These are phyloP conservation scores for Crossaster papposus DNA, from an alignment of 53 echinoderm and acorn worm genomes.

Conservation along the genomic window DNA sequence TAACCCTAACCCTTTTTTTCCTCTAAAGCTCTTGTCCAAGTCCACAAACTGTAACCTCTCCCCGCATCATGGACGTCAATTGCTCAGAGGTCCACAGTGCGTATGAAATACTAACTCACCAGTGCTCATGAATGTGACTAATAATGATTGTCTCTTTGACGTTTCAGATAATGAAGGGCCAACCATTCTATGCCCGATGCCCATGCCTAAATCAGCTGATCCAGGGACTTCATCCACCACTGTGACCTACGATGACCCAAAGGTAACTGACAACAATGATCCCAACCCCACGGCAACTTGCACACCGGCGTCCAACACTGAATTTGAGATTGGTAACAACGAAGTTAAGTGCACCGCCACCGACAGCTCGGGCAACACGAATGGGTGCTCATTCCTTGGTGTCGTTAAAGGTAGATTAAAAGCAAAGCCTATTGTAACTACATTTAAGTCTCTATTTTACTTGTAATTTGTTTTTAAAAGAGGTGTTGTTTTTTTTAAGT, in stretches of 20 bases:
- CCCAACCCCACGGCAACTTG: background rate
- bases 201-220: background rate
- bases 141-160: background rate
- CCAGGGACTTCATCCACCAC: background rate
- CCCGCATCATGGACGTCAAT: too few species aligned
- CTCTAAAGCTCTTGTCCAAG: too few species aligned
- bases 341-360: constrained; percentile 1
- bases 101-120: too few species aligned
- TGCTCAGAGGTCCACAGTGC: too few species aligned
- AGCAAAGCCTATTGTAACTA: too few species aligned
- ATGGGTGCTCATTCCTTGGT: background rate
- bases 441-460: too few species aligned
- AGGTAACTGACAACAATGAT: background rate
- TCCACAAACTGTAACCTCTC: too few species aligned
- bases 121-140: too few species aligned
- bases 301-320: background rate
- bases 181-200: background rate
- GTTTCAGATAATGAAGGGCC: constrained; percentile 8
- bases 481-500: too few species aligned
- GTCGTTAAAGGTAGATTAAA: background rate
- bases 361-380: background rate
- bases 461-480: too few species aligned
- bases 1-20: too few species aligned
- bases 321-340: background rate
- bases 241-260: background rate